These are phyloP conservation scores for Halcyon senegalensis DNA, from an alignment of 2,113 vertebrate genomes.

Conservation along the genomic window DNA sequence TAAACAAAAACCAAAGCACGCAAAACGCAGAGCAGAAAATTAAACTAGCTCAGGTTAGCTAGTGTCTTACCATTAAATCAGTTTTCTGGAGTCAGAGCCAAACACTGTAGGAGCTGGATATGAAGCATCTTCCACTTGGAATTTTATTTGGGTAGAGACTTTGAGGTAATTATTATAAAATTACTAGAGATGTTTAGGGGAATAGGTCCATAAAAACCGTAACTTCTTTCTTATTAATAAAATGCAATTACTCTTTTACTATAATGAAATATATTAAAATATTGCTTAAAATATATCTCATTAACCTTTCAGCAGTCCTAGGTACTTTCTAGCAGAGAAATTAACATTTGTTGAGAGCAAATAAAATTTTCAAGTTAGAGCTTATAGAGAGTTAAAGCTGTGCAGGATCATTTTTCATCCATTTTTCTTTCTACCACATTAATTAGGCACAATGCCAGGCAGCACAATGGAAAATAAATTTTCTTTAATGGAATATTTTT, in stretches of 20 bases:
- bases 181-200: neutral
- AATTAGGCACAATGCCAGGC: slow-evolving; percentile 53
- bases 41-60: neutral
- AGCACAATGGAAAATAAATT: slow-evolving; percentile 12
- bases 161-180: neutral
- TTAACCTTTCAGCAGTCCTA: neutral
- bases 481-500: slow-evolving; percentile 11
- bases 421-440: neutral
- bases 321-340: neutral
- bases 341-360: neutral
- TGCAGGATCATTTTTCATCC: neutral
- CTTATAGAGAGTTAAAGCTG: neutral
- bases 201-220: neutral
- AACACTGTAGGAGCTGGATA: neutral
- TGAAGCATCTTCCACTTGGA: neutral
- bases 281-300: neutral
- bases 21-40: neutral
- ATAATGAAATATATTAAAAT: slow-evolving; percentile 12
- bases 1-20: neutral
- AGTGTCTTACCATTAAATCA: neutral
- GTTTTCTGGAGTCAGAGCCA: neutral
- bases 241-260: neutral
- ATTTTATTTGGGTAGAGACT: neutral
- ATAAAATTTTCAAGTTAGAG: neutral
- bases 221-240: neutral